These are phyloP conservation scores for Drosophila birchii DNA, from an alignment of 2,888 invertebrate species.

Conservation along the genomic window DNA sequence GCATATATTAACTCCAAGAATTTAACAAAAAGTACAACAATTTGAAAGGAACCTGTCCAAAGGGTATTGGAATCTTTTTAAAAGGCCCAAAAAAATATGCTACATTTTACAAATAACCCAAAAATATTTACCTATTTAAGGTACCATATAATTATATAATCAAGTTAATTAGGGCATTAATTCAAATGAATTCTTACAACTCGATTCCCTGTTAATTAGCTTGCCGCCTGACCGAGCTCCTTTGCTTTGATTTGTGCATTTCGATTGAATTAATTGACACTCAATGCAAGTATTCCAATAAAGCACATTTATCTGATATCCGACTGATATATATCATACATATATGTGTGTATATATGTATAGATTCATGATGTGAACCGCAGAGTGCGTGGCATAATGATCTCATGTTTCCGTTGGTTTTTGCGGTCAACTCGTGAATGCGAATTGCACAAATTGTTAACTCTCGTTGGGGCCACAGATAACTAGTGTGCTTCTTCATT, in stretches of 20 bases:
- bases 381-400: constrained; percentile 68
- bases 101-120: neutral
- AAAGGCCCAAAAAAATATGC: neutral
- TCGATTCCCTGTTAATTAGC: constrained; percentile 2
- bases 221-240: neutral
- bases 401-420: constrained; percentile 58
- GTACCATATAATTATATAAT: neutral
- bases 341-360: neutral
- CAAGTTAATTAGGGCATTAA: neutral
- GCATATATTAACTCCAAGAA: neutral
- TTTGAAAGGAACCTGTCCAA: neutral
- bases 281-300: constrained; percentile 15
- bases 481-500: constrained; percentile 18
- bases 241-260: constrained; percentile 5
- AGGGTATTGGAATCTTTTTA: neutral
- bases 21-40: neutral
- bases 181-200: neutral
- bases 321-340: neutral
- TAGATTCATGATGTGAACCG: constrained; percentile 34
- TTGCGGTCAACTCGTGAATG: constrained; percentile 51
- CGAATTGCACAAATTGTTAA: constrained; percentile 43
- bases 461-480: constrained; percentile 18
- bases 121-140: neutral
- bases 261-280: constrained; percentile 34
- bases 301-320: constrained; percentile 22